Percentiles rank a stretch among this genome's conserved stretches.
Evolutionary conservation across 2,113 vertebrate genomes (phyloP).

Genomic region (Gobiocypris rarus): DNA sequence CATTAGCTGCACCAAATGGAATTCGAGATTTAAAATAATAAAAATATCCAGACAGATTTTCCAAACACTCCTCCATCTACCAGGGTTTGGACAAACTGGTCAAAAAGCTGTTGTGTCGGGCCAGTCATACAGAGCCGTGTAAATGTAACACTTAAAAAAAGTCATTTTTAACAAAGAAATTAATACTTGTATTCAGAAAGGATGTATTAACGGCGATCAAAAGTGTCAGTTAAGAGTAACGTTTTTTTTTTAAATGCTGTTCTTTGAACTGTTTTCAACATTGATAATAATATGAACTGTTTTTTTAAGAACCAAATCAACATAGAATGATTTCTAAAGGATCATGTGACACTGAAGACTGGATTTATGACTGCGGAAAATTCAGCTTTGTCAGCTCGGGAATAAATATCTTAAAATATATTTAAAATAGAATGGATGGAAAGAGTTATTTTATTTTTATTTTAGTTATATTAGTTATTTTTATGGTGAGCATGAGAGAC

Average conservation of each 20-base stretch:
- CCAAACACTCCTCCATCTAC: not conserved
- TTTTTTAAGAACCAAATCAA: not conserved
- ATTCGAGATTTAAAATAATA: not conserved
- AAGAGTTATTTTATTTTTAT: not conserved
- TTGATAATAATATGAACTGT: not conserved
- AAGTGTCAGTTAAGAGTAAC: no score
- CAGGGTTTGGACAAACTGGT: not conserved
- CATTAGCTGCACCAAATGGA: slow-evolving; percentile 46
- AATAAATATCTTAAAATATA: not conserved
- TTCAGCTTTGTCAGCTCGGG: not conserved
- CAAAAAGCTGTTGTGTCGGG: not conserved
- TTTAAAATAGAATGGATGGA: not conserved
- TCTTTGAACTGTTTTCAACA: not conserved
- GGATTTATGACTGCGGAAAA: not conserved
- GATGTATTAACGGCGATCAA: not conserved
- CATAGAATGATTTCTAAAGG: not conserved
- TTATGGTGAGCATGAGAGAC: no score
- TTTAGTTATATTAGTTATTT: no score
- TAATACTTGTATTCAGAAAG: not conserved
- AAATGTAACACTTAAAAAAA: no score
- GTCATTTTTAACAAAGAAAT: no score
- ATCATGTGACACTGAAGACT: not conserved
- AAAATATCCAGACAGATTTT: not conserved
- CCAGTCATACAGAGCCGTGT: not conserved
- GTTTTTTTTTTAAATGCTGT: not conserved